Evolutionary conservation across 1,140 invertebrate species (phyloP), one percentile per base, ranked within the genome.

Genomic region (Polypedilum vanderplanki): DNA sequence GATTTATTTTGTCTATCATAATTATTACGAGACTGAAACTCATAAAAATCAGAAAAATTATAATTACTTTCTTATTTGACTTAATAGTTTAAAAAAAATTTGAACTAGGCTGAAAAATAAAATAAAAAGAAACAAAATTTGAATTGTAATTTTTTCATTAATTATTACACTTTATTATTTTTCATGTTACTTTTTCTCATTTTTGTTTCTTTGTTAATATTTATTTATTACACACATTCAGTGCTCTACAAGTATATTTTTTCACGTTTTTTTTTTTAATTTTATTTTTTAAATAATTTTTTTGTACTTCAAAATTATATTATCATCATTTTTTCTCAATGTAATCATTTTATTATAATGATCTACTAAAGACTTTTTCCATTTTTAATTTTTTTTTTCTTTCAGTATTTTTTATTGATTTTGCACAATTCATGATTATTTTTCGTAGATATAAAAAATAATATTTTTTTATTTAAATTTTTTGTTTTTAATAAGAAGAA

Each of bases 291-390:
- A 70, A 70, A 70, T 70, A 70, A 70, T 20, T 70, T 70, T 17
- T 70, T 70, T 70, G 65, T 70, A 70, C 65, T 70, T 70, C 65
- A 70, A 70, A 70, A 70, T 70, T 70, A 70, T 70, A 70, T 57
- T 57, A 57, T 57, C 46, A 57, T 70, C 65, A 70, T 20, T 70
- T 70, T 70, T 22, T 57, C n/a, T 33, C 24, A 33, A 33, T 33
- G 24, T 33, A 33, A 33, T 33, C 24, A 33, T 33, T 5, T 33
- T 5, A n/a, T n/a, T n/a, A 5, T 33, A 33, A 33, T 33, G 1
- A 33, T 33, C 24, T 33, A 33, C 24, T 57, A 57, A 57, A 57
- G 46, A n/a, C 15, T 46, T 67, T 67, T 17, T 67, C 7, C 64
- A 18, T 67, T 67, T n/a, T 67, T n/a, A 67, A 67, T 8, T 8